Conservation (phyloP, 2,797 vertebrate species). For the Neomorphus geoffroyi region DNA sequence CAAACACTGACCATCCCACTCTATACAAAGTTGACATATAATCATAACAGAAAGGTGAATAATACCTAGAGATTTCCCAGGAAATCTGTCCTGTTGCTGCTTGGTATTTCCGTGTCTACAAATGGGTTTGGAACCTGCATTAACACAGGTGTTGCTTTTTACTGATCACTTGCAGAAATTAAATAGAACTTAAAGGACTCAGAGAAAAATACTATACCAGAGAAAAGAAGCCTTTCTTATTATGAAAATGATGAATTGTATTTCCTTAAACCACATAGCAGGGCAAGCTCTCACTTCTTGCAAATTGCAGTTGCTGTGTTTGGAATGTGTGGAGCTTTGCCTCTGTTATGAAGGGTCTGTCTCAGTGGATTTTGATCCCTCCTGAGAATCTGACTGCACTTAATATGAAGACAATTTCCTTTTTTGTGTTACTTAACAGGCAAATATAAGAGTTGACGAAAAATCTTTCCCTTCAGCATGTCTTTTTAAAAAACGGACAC, state of each 20-base stretch:
- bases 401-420: neutral
- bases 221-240: neutral
- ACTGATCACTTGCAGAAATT: neutral
- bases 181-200: neutral
- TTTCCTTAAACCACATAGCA: neutral
- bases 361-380: neutral
- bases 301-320: neutral
- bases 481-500: neutral
- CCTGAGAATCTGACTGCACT: neutral
- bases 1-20: neutral
- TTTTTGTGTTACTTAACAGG: neutral
- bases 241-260: neutral
- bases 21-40: constrained; percentile 15
- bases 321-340: neutral
- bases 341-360: rapidly evolving
- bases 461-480: neutral
- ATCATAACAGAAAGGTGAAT: constrained; percentile 22
- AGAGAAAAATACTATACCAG: neutral
- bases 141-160: neutral
- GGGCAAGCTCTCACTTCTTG: neutral
- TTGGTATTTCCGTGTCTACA: neutral
- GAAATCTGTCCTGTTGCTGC: constrained; percentile 2
- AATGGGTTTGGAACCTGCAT: neutral
- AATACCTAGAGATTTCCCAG: neutral
- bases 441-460: neutral